Percentiles rank a stretch among this genome's conserved stretches.
Conservation (phyloP, 2,797 vertebrate species). For the Lagorchestes hirsutus region DNA sequence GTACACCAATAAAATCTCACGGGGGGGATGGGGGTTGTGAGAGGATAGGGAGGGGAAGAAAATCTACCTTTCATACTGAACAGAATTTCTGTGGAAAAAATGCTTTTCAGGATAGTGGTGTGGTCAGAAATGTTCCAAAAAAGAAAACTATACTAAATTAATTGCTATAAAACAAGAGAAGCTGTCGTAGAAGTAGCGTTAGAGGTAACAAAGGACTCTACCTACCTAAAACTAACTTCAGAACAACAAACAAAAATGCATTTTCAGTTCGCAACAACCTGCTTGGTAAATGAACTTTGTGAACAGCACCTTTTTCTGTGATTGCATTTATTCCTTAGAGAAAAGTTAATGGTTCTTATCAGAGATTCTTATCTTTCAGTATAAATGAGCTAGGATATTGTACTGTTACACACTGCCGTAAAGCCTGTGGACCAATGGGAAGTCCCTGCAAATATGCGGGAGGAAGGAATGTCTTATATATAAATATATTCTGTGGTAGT, state of each 20-base stretch:
- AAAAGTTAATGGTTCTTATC: slow-evolving; percentile 58
- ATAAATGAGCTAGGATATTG: slow-evolving; percentile 54
- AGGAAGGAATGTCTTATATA: slow-evolving; percentile 49
- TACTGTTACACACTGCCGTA: slow-evolving; percentile 53
- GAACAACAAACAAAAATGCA: not conserved
- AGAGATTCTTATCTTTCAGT: slow-evolving; percentile 46
- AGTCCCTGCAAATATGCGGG: slow-evolving; percentile 61
- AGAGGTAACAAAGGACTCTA: not conserved
- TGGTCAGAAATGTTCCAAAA: not conserved
- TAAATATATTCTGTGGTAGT: slow-evolving; percentile 52
- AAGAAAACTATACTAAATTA: not conserved
- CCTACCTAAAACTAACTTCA: not conserved
- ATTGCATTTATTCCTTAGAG: slow-evolving; percentile 65
- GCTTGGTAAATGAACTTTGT: not conserved
- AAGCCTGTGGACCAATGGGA: slow-evolving; percentile 54
- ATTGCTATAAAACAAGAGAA: not conserved
- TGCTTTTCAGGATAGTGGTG: not conserved
- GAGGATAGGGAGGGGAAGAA: not conserved
- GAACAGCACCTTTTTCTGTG: slow-evolving; percentile 1
- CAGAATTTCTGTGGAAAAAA: not conserved
- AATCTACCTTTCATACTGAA: not conserved
- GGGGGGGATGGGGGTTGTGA: no score
- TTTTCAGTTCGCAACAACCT: not conserved
- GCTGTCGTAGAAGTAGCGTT: not conserved
- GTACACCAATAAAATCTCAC: not conserved